Percentiles rank a stretch among this genome's conserved stretches.
These are phyloP conservation scores for Choloepus didactylus DNA, from an alignment of 2,797 vertebrate species.

Conservation along the genomic window DNA sequence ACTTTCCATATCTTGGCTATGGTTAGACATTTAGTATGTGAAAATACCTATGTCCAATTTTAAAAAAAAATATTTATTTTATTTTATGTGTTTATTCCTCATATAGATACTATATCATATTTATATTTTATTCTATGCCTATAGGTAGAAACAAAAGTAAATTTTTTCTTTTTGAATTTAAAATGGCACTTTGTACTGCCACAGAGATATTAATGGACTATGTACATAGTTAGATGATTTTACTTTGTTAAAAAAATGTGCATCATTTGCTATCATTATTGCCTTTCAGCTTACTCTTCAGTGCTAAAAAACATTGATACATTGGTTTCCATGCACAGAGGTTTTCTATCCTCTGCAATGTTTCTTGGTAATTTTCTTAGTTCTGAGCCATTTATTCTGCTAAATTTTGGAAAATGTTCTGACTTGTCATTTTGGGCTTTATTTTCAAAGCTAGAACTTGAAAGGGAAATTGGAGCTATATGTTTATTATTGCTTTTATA, in stretches of 20 bases:
- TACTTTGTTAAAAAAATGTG: conserved; percentile 73
- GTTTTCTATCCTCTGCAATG: conserved; percentile 87
- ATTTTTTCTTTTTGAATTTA: conserved; percentile 75
- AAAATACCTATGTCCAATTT: no score
- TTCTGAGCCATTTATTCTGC: conserved; percentile 75
- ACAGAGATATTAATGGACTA: conserved; percentile 83
- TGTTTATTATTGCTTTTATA: conserved; percentile 73
- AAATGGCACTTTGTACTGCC: conserved; percentile 87
- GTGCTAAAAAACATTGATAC: conserved; percentile 81
- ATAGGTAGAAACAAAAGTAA: conserved; percentile 67
- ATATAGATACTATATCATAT: conserved; percentile 83
- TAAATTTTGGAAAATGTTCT: conserved; percentile 66
- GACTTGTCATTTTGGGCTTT: conserved; percentile 50
- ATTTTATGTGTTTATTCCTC: conserved; percentile 75
- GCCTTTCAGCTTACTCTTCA: conserved; percentile 82
- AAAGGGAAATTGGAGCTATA: conserved; percentile 75
- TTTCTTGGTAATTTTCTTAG: conserved; percentile 61
- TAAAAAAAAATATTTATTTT: conserved; percentile 51
- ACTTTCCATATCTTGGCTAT: no score
- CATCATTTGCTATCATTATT: conserved; percentile 71
- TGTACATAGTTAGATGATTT: conserved; percentile 82
- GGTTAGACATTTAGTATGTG: no score
- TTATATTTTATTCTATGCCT: conserved; percentile 77
- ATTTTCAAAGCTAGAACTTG: conserved; percentile 66
- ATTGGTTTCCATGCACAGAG: conserved; percentile 79